Percentiles rank a stretch among this genome's conserved stretches.
Evolutionary conservation across 2,888 invertebrate genomes (phyloP).

Genomic region (Cecidostiba fungosa): DNA sequence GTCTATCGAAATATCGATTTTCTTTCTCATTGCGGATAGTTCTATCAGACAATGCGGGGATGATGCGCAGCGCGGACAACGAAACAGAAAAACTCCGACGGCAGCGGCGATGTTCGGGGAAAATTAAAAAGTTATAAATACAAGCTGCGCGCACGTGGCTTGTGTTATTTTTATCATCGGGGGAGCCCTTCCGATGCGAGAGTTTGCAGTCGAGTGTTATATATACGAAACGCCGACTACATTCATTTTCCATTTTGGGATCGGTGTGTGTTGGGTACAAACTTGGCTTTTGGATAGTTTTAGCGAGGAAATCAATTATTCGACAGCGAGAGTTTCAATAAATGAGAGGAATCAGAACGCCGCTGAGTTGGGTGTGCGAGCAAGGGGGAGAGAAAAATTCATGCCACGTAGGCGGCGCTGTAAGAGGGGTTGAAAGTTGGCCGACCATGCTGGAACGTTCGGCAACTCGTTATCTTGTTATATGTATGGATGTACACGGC

Average conservation of each 20-base stretch:
- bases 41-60: background rate
- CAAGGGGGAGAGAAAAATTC: background rate
- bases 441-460: background rate
- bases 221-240: background rate
- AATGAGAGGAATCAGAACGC: background rate
- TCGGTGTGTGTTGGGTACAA: background rate
- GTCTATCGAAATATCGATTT: slow-evolving; percentile 25
- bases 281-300: background rate
- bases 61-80: background rate
- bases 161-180: background rate
- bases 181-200: background rate
- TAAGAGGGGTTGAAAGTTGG: background rate
- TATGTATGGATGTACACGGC: background rate
- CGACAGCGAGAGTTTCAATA: background rate
- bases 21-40: background rate
- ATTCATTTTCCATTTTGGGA: background rate
- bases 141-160: background rate
- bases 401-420: slow-evolving; percentile 3
- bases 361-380: background rate
- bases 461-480: slow-evolving; percentile 18
- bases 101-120: background rate
- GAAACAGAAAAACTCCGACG: background rate
- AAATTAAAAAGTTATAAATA: slow-evolving; percentile 6
- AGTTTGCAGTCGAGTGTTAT: background rate
- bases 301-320: background rate